Evolutionary conservation across 2,797 vertebrate species (phyloP).

Genomic region (Onychomys torridus): DNA sequence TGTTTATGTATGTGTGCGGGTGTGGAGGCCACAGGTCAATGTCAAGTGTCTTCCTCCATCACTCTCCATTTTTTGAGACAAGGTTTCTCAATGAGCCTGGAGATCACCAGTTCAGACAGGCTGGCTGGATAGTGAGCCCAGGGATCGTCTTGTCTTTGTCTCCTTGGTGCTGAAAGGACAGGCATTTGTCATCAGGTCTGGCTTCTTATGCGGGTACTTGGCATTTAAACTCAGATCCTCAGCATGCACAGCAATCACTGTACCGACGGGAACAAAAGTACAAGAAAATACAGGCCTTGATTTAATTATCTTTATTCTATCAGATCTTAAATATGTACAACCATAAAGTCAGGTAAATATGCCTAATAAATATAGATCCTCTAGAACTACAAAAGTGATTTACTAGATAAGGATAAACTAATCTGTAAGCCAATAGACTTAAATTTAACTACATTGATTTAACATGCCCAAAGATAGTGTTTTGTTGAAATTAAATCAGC

Average conservation of each 20-base stretch:
- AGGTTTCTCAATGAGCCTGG: not conserved
- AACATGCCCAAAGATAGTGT: not conserved
- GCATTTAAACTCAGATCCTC: not conserved
- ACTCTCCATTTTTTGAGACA: not conserved
- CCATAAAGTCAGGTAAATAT: not conserved
- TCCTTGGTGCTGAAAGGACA: no score
- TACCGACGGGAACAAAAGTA: not conserved
- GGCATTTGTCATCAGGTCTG: not conserved
- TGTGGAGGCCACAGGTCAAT: not conserved
- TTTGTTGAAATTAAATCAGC: conserved; percentile 1
- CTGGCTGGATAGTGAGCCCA: not conserved
- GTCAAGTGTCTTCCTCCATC: not conserved
- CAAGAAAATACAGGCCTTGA: not conserved
- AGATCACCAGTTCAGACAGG: not conserved
- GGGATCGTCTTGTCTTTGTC: not conserved
- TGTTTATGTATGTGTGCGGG: not conserved
- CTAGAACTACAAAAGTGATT: not conserved
- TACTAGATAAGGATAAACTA: conserved; percentile 9
- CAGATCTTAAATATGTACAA: conserved; percentile 44
- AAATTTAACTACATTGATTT: conserved; percentile 26
- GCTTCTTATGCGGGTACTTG: not conserved
- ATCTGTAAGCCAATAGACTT: conserved; percentile 4
- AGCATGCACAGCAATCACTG: not conserved
- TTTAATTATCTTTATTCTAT: conserved; percentile 51
- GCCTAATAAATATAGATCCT: conserved; percentile 27